Evolutionary conservation across 1,140 invertebrate genomes (phyloP).

Genomic region (Proales similis): DNA sequence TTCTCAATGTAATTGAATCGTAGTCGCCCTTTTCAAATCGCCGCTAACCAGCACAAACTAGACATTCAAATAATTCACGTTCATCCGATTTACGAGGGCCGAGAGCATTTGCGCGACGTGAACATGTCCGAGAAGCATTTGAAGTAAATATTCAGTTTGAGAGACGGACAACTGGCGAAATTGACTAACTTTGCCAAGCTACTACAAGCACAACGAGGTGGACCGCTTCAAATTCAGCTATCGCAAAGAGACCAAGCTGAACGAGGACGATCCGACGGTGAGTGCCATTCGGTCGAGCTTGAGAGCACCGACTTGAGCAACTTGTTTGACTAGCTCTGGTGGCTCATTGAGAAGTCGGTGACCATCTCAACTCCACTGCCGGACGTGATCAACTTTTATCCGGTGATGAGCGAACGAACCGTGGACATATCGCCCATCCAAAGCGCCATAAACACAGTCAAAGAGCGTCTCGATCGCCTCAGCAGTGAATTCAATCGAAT

Average conservation of each 20-base stretch:
- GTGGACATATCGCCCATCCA: constrained; percentile 26
- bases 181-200: constrained; percentile 1
- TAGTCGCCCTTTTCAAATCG: too few species aligned
- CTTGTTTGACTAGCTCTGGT: too few species aligned
- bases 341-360: constrained; percentile 19
- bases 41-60: too few species aligned
- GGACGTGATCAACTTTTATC: constrained; percentile 37
- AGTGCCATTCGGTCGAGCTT: too few species aligned
- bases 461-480: not conserved
- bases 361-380: constrained; percentile 16
- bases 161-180: too few species aligned
- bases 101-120: not conserved
- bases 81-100: constrained; percentile 15
- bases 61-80: constrained; percentile 25
- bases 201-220: constrained; percentile 26
- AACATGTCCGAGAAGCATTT: constrained; percentile 4
- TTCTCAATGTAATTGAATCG: too few species aligned
- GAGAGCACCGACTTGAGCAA: too few species aligned
- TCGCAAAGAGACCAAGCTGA: constrained; percentile 12
- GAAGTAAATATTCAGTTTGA: too few species aligned
- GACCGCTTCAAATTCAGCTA: constrained; percentile 18
- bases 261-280: constrained; percentile 28
- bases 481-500: constrained; percentile 2
- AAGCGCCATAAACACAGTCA: constrained; percentile 25
- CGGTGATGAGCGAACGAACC: not conserved